phyloP scores from a whole-genome alignment of 2,113 vertebrate genomes.

The Tursiops truncatus region DNA sequence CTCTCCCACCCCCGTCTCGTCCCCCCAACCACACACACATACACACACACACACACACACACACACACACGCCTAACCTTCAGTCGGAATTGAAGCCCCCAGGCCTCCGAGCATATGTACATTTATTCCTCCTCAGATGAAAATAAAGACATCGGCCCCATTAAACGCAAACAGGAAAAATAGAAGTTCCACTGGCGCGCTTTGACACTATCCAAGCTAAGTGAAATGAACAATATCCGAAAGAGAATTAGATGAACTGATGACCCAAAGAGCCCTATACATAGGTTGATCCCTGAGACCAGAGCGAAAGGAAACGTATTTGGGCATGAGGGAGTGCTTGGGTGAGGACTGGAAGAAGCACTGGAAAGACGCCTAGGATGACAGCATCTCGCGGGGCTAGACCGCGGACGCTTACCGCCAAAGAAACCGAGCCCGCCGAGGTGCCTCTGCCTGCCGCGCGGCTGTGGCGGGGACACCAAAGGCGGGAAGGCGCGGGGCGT shows the following conservation, averaged over 20 bases:
- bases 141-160: conserved; percentile 75
- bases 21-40: not conserved
- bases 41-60: not conserved
- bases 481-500: not conserved
- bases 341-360: conserved; percentile 46
- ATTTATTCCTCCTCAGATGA: conserved; percentile 53
- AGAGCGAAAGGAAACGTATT: conserved; percentile 3
- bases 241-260: conserved; percentile 69
- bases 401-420: not conserved
- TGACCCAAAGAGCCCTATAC: conserved; percentile 47
- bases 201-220: conserved; percentile 58
- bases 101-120: conserved; percentile 64
- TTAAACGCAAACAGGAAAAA: conserved; percentile 66
- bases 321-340: conserved; percentile 9
- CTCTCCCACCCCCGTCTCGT: conserved; percentile 15
- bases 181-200: not conserved
- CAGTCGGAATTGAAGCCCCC: conserved; percentile 61
- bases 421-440: not conserved
- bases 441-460: not conserved
- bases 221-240: conserved; percentile 65
- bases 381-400: conserved; percentile 61
- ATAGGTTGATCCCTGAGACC: conserved; percentile 68
- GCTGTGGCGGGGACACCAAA: not conserved
- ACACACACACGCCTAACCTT: not conserved
- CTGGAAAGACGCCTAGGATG: conserved; percentile 69